These are phyloP conservation scores for Prionace glauca DNA, from an alignment of 2,797 vertebrate species.

Conservation along the genomic window DNA sequence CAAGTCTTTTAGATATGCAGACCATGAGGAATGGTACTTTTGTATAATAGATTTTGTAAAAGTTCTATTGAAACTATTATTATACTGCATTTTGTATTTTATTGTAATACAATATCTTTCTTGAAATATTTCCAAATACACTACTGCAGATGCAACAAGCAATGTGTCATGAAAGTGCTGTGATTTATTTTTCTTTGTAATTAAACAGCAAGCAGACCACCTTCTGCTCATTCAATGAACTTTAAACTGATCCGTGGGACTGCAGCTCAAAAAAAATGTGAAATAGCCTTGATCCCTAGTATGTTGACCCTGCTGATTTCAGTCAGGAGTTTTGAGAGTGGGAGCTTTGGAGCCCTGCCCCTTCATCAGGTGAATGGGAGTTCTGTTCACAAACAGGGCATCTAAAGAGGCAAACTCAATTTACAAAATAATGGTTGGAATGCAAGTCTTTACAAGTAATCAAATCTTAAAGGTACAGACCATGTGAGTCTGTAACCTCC, in stretches of 20 bases:
- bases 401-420: too few species aligned
- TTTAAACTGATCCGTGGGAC: too few species aligned
- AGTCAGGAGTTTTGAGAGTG: not conserved
- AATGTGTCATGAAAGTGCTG: slow-evolving; percentile 26
- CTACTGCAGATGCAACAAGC: slow-evolving; percentile 34
- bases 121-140: slow-evolving; percentile 36
- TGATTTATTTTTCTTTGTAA: slow-evolving; percentile 25
- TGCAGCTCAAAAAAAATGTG: not conserved
- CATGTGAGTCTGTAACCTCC: too few species aligned
- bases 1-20: slow-evolving; percentile 33
- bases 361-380: too few species aligned
- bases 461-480: too few species aligned
- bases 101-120: slow-evolving; percentile 37
- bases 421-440: too few species aligned
- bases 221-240: not conserved
- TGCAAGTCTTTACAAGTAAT: too few species aligned
- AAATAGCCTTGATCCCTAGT: not conserved
- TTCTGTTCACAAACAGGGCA: too few species aligned
- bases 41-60: slow-evolving; percentile 38
- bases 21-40: slow-evolving; percentile 36
- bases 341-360: too few species aligned
- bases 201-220: slow-evolving; percentile 17
- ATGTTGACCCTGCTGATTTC: too few species aligned
- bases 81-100: slow-evolving; percentile 38
- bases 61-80: slow-evolving; percentile 38